Conservation (phyloP, 2,888 invertebrate genomes). For the Margaritifera margaritifera region DNA sequence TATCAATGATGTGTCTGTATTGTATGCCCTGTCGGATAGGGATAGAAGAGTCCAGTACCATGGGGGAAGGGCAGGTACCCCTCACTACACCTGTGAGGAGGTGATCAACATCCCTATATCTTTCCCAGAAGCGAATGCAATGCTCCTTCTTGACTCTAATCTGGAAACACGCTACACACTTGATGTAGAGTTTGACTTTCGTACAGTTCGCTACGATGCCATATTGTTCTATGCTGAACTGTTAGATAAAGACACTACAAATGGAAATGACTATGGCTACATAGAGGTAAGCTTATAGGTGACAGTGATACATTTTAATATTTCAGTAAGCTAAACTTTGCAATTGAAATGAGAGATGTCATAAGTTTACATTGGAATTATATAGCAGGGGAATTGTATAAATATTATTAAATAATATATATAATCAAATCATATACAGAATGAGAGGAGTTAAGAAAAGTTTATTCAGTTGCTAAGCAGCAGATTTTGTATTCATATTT, state of each 20-base stretch:
- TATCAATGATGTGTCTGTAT: constrained; percentile 92
- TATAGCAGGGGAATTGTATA: too few species aligned
- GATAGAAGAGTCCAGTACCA: constrained; percentile 39
- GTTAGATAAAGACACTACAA: constrained; percentile 37
- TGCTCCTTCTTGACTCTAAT: constrained; percentile 35
- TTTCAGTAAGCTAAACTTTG: too few species aligned
- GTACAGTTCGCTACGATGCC: constrained; percentile 53
- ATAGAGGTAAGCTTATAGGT: constrained; percentile 51
- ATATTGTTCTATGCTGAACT: constrained; percentile 55
- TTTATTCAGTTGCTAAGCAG: too few species aligned
- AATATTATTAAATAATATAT: too few species aligned
- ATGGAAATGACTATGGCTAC: constrained; percentile 50
- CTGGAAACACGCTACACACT: constrained; percentile 38
- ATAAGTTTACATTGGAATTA: too few species aligned
- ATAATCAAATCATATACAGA: too few species aligned
- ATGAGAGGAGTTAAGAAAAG: too few species aligned
- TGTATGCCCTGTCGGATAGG: constrained; percentile 81
- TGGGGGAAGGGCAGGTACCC: constrained; percentile 43
- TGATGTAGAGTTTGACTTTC: constrained; percentile 58
- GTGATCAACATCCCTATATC: constrained; percentile 60
- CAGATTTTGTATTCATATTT: too few species aligned
- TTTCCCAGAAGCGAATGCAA: constrained; percentile 55
- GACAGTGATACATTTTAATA: too few species aligned
- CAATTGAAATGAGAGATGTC: too few species aligned
- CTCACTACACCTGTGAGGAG: constrained; percentile 51